phyloP scores from a whole-genome alignment of 2,888 invertebrate species.

The Oeneis ivallda region DNA sequence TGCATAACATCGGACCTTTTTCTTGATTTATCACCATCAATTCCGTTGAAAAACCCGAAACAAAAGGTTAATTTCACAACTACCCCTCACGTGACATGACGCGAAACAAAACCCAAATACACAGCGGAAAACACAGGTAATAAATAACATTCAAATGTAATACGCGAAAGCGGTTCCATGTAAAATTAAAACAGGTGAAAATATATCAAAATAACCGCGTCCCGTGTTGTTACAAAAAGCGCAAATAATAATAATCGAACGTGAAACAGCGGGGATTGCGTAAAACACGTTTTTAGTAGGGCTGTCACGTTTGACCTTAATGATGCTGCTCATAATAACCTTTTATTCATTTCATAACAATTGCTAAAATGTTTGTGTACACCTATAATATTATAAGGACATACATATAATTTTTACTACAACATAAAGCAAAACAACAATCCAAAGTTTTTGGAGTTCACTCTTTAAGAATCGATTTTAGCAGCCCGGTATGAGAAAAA shows the following conservation, averaged over 20 bases:
- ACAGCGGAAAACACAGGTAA: conserved; percentile 15
- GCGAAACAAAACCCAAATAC: conserved; percentile 12
- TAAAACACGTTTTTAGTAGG: conserved; percentile 23
- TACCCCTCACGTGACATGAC: conserved; percentile 9
- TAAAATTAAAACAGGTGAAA: conserved; percentile 34
- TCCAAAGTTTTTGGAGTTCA: too few relatives aligned
- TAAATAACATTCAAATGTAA: conserved; percentile 31
- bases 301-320: conserved; percentile 15
- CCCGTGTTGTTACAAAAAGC: conserved; percentile 26
- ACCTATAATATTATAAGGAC: too few relatives aligned
- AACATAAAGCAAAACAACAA: too few relatives aligned
- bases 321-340: neutral
- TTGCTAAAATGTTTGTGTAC: neutral
- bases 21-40: conserved; percentile 14
- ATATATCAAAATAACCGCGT: conserved; percentile 30
- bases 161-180: conserved; percentile 33
- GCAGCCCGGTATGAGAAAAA: too few relatives aligned
- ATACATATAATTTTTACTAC: too few relatives aligned
- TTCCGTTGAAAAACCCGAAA: neutral
- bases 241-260: conserved; percentile 32
- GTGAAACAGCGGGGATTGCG: conserved; percentile 28
- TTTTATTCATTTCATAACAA: too few relatives aligned
- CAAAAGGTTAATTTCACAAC: conserved; percentile 19
- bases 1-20: conserved; percentile 6
- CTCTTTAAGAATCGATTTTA: too few relatives aligned